A percentile compares a stretch with the other conserved stretches of the same genome.
phyloP scores from a whole-genome alignment of 2,888 invertebrate genomes.

The Scaptodrosophila latifasciaeformis region DNA sequence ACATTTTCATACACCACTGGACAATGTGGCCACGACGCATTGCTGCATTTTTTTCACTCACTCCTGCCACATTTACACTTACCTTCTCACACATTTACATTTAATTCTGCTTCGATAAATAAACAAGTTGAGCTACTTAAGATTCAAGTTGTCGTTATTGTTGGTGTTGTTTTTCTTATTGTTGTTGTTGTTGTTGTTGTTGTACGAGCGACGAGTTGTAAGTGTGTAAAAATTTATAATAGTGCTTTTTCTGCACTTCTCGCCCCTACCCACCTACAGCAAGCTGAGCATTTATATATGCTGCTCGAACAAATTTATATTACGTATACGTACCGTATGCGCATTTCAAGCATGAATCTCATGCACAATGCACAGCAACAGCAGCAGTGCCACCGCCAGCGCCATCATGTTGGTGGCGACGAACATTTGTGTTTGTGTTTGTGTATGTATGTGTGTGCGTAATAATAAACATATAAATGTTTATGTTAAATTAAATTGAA shows the following conservation, averaged over 20 bases:
- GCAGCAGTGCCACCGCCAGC: slow-evolving; percentile 21
- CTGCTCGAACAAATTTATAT: slow-evolving; percentile 21
- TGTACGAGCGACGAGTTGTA: slow-evolving; percentile 49
- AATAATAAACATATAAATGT: slow-evolving; percentile 63
- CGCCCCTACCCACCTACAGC: slow-evolving; percentile 1
- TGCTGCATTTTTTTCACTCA: slow-evolving; percentile 18
- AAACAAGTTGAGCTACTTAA: slow-evolving; percentile 68
- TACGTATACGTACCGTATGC: slow-evolving; percentile 62
- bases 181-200: slow-evolving; percentile 33
- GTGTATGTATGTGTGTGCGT: slow-evolving; percentile 28
- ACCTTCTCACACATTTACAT: slow-evolving; percentile 20
- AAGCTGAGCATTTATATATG: neutral
- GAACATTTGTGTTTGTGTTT: neutral
- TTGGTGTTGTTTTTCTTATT: slow-evolving; percentile 10
- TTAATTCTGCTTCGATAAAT: slow-evolving; percentile 64
- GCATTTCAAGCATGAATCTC: slow-evolving; percentile 62
- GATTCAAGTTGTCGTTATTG: slow-evolving; percentile 54
- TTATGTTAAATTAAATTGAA: slow-evolving; percentile 66
- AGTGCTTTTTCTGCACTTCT: slow-evolving; percentile 34
- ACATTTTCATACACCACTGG: neutral
- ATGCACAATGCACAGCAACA: slow-evolving; percentile 58
- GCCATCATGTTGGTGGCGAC: neutral
- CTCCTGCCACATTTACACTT: neutral
- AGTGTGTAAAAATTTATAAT: slow-evolving; percentile 59
- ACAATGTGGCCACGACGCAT: slow-evolving; percentile 34